Evolutionary conservation across 2,888 invertebrate genomes (phyloP), one percentile per base, ranked within the genome.

Genomic region (Pachycephus smyrnensis): DNA sequence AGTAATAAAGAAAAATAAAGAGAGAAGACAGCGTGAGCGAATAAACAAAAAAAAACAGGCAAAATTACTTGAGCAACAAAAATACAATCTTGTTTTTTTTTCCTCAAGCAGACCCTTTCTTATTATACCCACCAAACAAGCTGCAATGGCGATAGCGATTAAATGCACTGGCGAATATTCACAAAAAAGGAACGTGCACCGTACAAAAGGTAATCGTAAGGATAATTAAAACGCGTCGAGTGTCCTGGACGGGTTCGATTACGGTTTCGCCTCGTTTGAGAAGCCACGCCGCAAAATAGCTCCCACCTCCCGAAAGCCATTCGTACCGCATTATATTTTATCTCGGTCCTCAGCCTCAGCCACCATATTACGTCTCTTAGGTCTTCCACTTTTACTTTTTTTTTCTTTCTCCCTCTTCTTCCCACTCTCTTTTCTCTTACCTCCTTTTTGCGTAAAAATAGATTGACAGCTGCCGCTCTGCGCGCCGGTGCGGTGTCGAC

Each of bases 221-320:
- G 81, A 89, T 88, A 90, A 90, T 90, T 88, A 89, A 89, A 89
- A 88, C 86, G 88, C 87, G 88, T 88, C 85, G 88, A 87, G 85
- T 85, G 84, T 87, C 84, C 83, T 84, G 84, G 15, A 73, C 69
- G 80, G 80, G 80, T 87, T 85, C 85, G 86, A 88, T 88, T 85
- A 88, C 87, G 86, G 80, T 81, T 80, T 83, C 81, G 40, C 73
- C 31, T 30, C 36, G 31, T 71, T 71, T 31, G 31, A 31, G 15
- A 71, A 71, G 33, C 71, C 12, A 71, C 31, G 32, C 71, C 55
- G 55, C 55, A 55, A 55, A 55, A 55, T 55, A 55, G 55, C 55
- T 55, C 23, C 23, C 31, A 32, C 31, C 71, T 12, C 71, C 31
- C 71, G 71, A 71, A 71, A 71, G 33, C 71, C 71, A 71, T 71